Evolutionary conservation across 2,797 vertebrate species (phyloP).

Genomic region (Sylvia borin): DNA sequence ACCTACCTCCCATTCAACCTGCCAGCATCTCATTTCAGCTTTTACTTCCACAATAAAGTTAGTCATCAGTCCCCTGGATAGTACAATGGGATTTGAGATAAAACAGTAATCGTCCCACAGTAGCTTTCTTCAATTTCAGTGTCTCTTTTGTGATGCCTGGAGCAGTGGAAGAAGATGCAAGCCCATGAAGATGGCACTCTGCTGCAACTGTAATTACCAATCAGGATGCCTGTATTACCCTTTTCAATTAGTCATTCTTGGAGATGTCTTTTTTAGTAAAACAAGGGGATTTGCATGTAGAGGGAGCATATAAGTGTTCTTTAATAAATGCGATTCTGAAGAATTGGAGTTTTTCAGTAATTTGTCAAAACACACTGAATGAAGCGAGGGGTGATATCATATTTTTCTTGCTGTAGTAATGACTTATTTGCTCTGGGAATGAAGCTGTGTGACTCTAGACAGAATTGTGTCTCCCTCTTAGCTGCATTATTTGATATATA

Average conservation of each 20-base stretch:
- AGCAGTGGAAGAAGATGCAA: background rate
- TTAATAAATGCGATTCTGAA: background rate
- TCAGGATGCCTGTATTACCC: background rate
- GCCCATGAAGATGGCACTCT: background rate
- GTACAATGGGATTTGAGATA: background rate
- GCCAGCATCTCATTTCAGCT: background rate
- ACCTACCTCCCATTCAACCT: background rate
- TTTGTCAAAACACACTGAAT: background rate
- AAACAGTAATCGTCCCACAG: background rate
- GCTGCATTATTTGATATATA: background rate
- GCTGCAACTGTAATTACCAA: background rate
- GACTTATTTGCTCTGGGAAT: background rate
- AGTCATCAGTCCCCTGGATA: background rate
- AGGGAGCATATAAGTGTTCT: constrained; percentile 2
- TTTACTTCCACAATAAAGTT: background rate
- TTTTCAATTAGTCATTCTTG: constrained; percentile 26
- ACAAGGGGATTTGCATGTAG: background rate
- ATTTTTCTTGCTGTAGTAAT: background rate
- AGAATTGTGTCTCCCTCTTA: background rate
- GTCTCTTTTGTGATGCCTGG: background rate
- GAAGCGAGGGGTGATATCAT: background rate
- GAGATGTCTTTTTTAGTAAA: background rate
- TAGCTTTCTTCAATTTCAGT: background rate
- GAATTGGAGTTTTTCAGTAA: constrained; percentile 14
- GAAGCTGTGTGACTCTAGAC: background rate